Evolutionary conservation across 2,113 vertebrate species (phyloP).

Genomic region (Todiramphus saurophagus): DNA sequence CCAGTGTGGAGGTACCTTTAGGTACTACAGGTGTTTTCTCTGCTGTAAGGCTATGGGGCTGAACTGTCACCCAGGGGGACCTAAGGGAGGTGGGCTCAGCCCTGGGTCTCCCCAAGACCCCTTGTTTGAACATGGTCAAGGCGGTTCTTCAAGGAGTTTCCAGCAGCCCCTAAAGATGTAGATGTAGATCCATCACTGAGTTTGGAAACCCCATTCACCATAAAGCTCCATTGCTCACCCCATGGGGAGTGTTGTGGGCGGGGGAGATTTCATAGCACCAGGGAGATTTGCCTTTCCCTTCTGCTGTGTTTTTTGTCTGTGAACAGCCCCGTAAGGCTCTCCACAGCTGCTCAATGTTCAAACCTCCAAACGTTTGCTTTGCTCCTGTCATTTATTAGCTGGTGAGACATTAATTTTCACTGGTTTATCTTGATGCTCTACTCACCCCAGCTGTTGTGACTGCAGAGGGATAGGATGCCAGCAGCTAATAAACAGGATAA

Average conservation of each 20-base stretch:
- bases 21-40: background rate
- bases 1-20: background rate
- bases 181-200: background rate
- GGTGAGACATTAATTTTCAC: background rate
- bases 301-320: background rate
- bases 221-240: background rate
- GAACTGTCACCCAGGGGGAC: background rate
- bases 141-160: background rate
- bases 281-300: background rate
- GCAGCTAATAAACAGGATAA: background rate
- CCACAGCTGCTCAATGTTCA: background rate
- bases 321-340: background rate
- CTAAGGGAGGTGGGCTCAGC: rapidly evolving
- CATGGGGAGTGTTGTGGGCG: background rate
- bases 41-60: rapidly evolving
- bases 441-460: background rate
- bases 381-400: background rate
- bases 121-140: background rate
- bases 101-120: background rate
- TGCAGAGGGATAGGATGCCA: background rate
- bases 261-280: background rate
- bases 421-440: background rate
- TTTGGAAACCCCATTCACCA: background rate
- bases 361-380: background rate
- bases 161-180: background rate